Base-by-base conservation (phyloP, 2,797 vertebrate species). In the Poliocrania exsul region DNA sequence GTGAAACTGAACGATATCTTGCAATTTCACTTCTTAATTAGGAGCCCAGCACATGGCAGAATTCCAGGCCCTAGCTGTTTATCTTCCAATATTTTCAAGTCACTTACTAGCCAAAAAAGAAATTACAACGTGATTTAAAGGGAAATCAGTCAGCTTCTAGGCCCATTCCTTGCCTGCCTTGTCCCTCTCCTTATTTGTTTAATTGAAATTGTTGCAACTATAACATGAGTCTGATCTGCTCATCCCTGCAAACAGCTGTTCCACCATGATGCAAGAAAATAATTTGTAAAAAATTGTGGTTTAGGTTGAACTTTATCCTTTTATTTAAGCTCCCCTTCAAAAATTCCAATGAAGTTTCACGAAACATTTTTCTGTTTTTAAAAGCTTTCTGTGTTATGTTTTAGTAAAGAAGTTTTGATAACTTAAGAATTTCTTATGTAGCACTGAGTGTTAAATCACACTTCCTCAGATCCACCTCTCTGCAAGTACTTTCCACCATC, bases 11-110 rank as follows among this genome's bases (percentile, higher is more conserved):
- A 97, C 67, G 51, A 86, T 91, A 88, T 96, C 96, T 95, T 95
- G 85, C 97, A 97, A 95, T 95, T 97, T 96, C 96, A 96, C 97
- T 95, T 97, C 95, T 97, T 97, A 97, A 97, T 94, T 97, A 96
- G 97, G 97, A 98, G 93, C 95, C 95, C 86, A 92, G 92, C 51
- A 58, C 61, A 94, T 97, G 97, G 97, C 98, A 97, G 91, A 85
- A 90, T 81, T 97, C 98, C 97, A 98, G 97, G 78, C 60, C 56
- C 93, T 49, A 92, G 88, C 93, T 98, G 96, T 98, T 98, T 97
- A 96, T 97, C 96, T 97, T 97, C 89, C 97, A 94, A 80, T 91
- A 96, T 88, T 97, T 97, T 95, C 91, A 92, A 97, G 96, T 96
- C 94, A 96, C 93, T 96, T 95, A 94, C 81, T 85, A 93, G 93